phyloP scores from a whole-genome alignment of 2,888 invertebrate genomes.

The Papilio elwesi region DNA sequence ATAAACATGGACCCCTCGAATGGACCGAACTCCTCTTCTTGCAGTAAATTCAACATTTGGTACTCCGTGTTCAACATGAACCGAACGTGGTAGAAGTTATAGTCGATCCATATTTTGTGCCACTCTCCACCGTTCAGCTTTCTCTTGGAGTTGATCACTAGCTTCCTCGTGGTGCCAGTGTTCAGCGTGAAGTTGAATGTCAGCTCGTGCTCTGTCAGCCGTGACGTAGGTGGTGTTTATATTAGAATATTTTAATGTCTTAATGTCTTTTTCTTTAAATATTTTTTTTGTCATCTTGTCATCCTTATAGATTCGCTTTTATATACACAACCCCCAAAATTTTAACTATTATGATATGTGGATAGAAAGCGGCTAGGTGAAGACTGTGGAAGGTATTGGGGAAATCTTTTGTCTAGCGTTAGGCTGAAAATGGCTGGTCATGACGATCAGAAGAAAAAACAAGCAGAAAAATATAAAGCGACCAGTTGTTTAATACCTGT shows the following conservation, averaged over 20 bases:
- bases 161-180: slow-evolving; percentile 91
- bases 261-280: no score
- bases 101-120: slow-evolving; percentile 98
- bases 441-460: no score
- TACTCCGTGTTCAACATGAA: slow-evolving; percentile 96
- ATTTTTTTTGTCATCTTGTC: no score
- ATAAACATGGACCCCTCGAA: slow-evolving; percentile 97
- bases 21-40: slow-evolving; percentile 95
- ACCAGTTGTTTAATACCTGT: no score
- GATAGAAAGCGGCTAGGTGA: no score
- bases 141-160: slow-evolving; percentile 92
- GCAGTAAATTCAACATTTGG: slow-evolving; percentile 92
- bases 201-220: slow-evolving; percentile 88
- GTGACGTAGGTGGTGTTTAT: not conserved
- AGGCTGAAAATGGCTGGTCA: no score
- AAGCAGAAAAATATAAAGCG: no score
- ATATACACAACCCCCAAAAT: no score
- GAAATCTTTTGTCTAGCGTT: no score
- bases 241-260: not conserved
- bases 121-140: slow-evolving; percentile 96
- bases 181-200: slow-evolving; percentile 95
- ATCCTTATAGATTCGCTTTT: no score
- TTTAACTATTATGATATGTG: no score
- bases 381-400: no score
- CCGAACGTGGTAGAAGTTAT: slow-evolving; percentile 95